A percentile compares a stretch with the other conserved stretches of the same genome.
phyloP scores from a whole-genome alignment of 2,113 vertebrate species.

The Sander lucioperca region DNA sequence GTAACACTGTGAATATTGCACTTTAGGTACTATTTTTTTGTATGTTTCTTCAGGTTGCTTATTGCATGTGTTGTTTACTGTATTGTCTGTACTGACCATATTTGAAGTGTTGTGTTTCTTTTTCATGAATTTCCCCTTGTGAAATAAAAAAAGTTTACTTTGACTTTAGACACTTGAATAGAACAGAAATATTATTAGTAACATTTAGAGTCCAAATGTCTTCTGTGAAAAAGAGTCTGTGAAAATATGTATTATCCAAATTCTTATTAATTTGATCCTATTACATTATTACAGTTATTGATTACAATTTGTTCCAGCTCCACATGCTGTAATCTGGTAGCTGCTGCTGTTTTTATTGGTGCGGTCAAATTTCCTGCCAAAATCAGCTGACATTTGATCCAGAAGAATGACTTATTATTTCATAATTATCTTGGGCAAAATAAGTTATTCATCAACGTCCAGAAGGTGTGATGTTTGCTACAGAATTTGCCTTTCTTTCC shows the following conservation, averaged over 20 bases:
- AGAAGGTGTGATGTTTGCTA: not conserved
- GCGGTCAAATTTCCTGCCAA: not conserved
- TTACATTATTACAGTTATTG: not conserved
- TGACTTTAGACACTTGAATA: no score
- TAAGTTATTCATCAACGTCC: conserved; percentile 1
- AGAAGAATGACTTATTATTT: no score
- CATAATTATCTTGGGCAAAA: no score
- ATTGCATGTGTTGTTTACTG: no score
- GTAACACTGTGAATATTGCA: no score
- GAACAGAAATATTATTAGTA: no score
- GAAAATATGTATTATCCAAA: not conserved
- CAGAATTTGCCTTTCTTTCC: not conserved
- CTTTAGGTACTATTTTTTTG: no score
- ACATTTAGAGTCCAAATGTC: not conserved
- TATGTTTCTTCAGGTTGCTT: no score
- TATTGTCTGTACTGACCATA: no score
- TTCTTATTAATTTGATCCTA: not conserved
- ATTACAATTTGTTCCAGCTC: not conserved
- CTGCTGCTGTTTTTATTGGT: not conserved
- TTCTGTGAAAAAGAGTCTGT: not conserved
- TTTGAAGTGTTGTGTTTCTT: no score
- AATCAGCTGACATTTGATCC: not conserved
- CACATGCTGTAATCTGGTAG: not conserved
- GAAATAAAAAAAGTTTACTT: no score
- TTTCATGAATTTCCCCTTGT: no score